Conservation (phyloP, 2,113 vertebrate genomes). For the Actenoides hombroni region DNA sequence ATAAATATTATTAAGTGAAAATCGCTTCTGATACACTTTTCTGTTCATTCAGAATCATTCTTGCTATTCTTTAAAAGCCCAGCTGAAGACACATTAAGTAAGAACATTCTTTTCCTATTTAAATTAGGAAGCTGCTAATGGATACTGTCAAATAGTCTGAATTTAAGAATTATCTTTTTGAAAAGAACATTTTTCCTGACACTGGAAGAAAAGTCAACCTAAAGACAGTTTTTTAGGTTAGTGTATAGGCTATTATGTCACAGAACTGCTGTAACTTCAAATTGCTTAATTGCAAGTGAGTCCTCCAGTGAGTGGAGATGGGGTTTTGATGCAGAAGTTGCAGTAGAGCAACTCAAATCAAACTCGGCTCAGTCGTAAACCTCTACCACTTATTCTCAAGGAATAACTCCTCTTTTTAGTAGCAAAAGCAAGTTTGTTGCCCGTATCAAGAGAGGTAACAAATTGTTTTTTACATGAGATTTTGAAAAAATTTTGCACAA, state of each 20-base stretch:
- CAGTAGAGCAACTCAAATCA: not conserved
- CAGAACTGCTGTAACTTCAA: not conserved
- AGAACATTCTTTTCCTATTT: not conserved
- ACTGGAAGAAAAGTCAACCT: not conserved
- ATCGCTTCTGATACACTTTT: not conserved
- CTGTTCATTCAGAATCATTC: not conserved
- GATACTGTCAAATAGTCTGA: not conserved
- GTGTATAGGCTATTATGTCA: not conserved
- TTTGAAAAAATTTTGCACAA: not conserved
- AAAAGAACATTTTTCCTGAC: not conserved
- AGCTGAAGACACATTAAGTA: not conserved
- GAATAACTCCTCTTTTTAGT: not conserved
- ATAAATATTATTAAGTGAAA: not conserved
- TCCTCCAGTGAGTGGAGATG: not conserved
- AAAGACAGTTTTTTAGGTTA: not conserved
- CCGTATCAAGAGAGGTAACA: not conserved
- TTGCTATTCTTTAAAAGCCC: not conserved
- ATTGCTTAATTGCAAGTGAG: constrained; percentile 1
- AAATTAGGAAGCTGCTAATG: not conserved
- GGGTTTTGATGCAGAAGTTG: not conserved
- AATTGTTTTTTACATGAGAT: not conserved
- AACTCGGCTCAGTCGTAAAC: not conserved
- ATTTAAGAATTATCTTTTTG: not conserved
- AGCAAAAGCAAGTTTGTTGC: not conserved
- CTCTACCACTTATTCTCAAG: not conserved